Conservation (phyloP, 2,113 vertebrate species). For the Forbesichthys papilliferus region DNA sequence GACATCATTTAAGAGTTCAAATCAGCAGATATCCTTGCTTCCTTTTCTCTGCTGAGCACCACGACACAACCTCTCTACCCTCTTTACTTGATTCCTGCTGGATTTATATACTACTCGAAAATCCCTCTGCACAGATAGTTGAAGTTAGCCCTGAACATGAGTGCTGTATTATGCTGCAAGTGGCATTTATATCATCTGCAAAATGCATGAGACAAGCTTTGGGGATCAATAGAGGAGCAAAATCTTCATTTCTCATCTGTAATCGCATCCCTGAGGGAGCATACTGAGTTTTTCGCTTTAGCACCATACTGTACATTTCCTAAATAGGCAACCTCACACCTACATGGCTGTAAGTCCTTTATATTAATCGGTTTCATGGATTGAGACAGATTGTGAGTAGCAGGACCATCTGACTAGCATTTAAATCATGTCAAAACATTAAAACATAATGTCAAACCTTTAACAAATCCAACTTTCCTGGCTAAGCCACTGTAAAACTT, state of each 20-base stretch:
- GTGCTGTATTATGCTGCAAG: constrained; percentile 60
- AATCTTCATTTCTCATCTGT: constrained; percentile 68
- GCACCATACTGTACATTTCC: constrained; percentile 54
- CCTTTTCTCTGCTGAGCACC: constrained; percentile 34
- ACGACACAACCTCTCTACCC: constrained; percentile 44
- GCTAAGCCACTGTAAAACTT: too few species aligned
- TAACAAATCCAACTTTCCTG: neutral
- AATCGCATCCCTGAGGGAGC: constrained; percentile 49
- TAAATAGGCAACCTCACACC: constrained; percentile 64
- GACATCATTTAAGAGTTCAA: constrained; percentile 46
- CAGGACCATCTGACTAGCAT: constrained; percentile 48
- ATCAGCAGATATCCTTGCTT: constrained; percentile 35
- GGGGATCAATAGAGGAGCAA: constrained; percentile 64
- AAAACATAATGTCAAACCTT: neutral
- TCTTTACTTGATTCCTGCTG: constrained; percentile 54
- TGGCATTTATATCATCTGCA: constrained; percentile 73
- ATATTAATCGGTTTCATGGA: constrained; percentile 68
- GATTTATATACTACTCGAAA: constrained; percentile 56
- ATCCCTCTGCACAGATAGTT: constrained; percentile 53
- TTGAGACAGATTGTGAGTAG: constrained; percentile 31
- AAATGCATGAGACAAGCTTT: constrained; percentile 74
- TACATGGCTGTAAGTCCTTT: constrained; percentile 69
- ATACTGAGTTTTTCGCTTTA: constrained; percentile 53
- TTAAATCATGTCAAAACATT: constrained; percentile 42
- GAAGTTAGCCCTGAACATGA: constrained; percentile 49